Base-by-base conservation (phyloP, 2,797 vertebrate species). In the Petrocephalus schoutedeni region DNA sequence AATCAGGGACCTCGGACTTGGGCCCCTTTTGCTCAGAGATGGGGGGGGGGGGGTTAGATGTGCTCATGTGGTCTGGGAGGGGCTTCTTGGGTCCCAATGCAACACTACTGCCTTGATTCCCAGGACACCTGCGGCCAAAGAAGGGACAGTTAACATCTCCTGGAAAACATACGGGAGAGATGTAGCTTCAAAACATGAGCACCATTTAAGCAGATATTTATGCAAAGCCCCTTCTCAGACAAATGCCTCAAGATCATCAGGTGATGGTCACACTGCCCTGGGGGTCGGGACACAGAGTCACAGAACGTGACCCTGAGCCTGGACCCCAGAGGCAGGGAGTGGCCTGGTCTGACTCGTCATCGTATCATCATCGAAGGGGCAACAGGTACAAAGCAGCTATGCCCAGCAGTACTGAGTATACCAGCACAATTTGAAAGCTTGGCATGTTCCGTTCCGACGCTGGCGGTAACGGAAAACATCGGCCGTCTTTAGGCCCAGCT, bases 11-110 rank as follows among this genome's bases (percentile, higher is more conserved):
- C 59, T 98, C 98, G 51, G 98, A 97, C 92, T 99, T 99, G 32
- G 64, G 64, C 28, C 9, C 61, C 61, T 4, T 64, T 64, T 28
- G 61, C 21, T 64, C 23, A 61, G 21, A 64, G 9, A 9, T 64
- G 23, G 91, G 59, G 97, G 97, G 89, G 98, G 98, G 90, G 98
- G 92, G 71, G 94, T 45, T 45, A 45, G 45, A 45, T n/a, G n/a
- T 99, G 96, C 98, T 96, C 90, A 99, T 98, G 0, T 99, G 98
- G 92, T 99, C 97, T 21, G 98, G 98, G 86, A 99, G 95, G 88
- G 98, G 98, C 94, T 99, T 99, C 96, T 99, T 99, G 98, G 97
- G 89, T 99, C 98, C 98, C 98, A 99, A 19, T 98, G 98, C 88
- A 99, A 94, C 98, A 99, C 98, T 93, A 99, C 99, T 95, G 23